phyloP scores from a whole-genome alignment of 2,888 invertebrate genomes.

The Labia minor region DNA sequence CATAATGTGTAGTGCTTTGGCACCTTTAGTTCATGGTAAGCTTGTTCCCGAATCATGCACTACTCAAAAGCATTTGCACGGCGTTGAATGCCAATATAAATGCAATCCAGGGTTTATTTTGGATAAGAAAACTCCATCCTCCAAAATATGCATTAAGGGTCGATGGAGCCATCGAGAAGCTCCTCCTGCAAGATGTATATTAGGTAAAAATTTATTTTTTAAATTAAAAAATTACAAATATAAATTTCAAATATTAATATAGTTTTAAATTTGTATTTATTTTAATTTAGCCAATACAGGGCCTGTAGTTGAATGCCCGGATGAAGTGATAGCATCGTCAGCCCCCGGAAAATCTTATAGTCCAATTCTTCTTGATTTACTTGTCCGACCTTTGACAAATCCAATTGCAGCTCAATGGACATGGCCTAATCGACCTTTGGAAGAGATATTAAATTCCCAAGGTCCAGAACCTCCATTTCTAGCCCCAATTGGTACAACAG shows the following conservation, averaged over 20 bases:
- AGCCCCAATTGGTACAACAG: background rate
- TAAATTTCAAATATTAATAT: background rate
- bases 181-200: background rate
- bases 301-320: conserved; percentile 47
- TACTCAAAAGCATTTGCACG: conserved; percentile 44
- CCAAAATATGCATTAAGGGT: conserved; percentile 39
- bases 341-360: conserved; percentile 43
- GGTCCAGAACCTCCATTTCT: background rate
- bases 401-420: background rate
- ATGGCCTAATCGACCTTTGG: background rate
- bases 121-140: conserved; percentile 43
- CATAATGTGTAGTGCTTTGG: conserved; percentile 41
- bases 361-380: conserved; percentile 30
- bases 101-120: conserved; percentile 46
- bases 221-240: too few relatives aligned
- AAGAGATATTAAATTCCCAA: background rate
- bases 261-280: too few relatives aligned
- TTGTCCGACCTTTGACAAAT: background rate
- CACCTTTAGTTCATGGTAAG: conserved; percentile 42
- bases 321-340: conserved; percentile 39
- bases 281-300: conserved; percentile 43
- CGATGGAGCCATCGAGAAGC: background rate
- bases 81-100: conserved; percentile 45
- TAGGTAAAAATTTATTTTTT: background rate
- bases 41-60: conserved; percentile 45